Evolutionary conservation across 2,113 vertebrate genomes (phyloP).

Genomic region (Rhinolophus ferrumequinum): DNA sequence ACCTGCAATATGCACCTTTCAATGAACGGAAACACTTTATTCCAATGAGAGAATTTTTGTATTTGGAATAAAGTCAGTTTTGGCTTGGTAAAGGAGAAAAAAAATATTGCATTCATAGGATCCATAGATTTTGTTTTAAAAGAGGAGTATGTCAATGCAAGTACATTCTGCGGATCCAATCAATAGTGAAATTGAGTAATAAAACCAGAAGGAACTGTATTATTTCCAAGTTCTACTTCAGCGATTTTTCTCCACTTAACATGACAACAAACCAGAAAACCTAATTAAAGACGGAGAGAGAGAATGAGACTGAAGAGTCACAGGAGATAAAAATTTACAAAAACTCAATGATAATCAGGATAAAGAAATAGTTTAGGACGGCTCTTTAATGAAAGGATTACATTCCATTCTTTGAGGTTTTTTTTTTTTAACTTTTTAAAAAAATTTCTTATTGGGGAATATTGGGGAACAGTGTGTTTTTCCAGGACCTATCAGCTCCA

Average conservation of each 20-base stretch:
- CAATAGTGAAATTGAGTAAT: constrained; percentile 46
- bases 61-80: neutral
- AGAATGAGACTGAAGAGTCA: neutral
- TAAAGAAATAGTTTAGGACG: neutral
- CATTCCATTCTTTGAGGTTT: neutral
- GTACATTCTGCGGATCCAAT: neutral
- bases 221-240: constrained; percentile 46
- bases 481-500: too few relatives aligned
- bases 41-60: neutral
- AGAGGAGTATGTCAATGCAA: constrained; percentile 20
- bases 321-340: constrained; percentile 17
- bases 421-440: too few relatives aligned
- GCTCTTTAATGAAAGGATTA: constrained; percentile 62
- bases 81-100: neutral
- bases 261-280: constrained; percentile 36
- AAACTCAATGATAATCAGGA: neutral
- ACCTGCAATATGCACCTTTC: neutral
- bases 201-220: constrained; percentile 17
- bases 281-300: constrained; percentile 46
- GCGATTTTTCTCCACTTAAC: constrained; percentile 5
- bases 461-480: too few relatives aligned
- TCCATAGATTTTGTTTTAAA: constrained; percentile 31
- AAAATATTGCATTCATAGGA: neutral
- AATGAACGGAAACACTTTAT: neutral
- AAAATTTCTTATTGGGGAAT: too few relatives aligned